Conservation (phyloP, 1,140 invertebrate species). For the Drosophila seguyi region DNA sequence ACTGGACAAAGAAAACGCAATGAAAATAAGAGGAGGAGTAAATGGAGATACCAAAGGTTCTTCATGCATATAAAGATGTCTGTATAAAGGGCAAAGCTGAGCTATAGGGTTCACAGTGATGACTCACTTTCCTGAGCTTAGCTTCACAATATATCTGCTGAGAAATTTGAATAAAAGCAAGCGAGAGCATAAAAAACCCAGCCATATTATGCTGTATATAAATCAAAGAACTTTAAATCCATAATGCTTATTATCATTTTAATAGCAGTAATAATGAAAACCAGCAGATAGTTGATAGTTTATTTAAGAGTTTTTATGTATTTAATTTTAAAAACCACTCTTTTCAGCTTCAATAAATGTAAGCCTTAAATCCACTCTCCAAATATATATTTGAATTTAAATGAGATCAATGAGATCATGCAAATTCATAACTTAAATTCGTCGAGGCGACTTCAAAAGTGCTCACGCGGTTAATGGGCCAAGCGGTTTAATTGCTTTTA, state of each 20-base stretch:
- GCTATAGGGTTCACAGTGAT: neutral
- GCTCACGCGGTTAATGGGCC: slow-evolving; percentile 31
- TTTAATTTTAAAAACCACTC: neutral
- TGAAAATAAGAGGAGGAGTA: neutral
- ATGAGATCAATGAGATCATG: neutral
- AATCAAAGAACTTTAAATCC: neutral
- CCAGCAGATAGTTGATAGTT: neutral
- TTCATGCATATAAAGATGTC: neutral
- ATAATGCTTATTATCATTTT: neutral
- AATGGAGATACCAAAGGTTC: neutral
- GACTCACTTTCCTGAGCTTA: neutral
- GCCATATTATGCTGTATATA: neutral
- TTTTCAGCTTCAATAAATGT: neutral
- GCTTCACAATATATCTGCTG: neutral
- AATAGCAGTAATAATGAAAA: neutral
- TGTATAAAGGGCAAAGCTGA: neutral
- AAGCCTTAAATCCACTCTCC: neutral
- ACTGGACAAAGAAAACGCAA: neutral
- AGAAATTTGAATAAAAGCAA: neutral
- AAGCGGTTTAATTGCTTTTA: slow-evolving; percentile 40
- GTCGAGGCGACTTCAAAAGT: neutral
- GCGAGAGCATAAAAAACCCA: neutral
- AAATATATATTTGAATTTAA: neutral
- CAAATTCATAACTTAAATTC: slow-evolving; percentile 3
- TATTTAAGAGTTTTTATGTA: neutral